Conservation (phyloP, 2,888 invertebrate species). For the Mystacides longicornis region DNA sequence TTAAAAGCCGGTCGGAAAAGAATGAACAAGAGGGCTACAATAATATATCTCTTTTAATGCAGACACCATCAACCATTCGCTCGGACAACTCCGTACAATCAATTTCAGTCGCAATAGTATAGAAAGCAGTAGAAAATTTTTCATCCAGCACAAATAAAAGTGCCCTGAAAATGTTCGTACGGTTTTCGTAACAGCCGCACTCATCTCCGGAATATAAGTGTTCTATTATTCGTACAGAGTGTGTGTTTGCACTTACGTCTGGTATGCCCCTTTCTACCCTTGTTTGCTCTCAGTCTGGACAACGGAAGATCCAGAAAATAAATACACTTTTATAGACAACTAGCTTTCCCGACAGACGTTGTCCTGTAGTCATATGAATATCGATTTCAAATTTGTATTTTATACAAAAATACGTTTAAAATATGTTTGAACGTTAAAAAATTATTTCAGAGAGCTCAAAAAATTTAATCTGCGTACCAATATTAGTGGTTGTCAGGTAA, state of each 20-base stretch:
- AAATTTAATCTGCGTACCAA: too few species aligned
- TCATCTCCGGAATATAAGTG: neutral
- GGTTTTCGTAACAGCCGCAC: neutral
- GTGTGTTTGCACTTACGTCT: neutral
- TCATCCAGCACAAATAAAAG: neutral
- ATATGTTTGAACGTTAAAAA: too few species aligned
- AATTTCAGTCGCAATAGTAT: neutral
- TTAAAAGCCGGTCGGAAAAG: too few species aligned
- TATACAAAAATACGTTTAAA: too few species aligned
- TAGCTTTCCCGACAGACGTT: too few species aligned
- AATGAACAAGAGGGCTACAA: too few species aligned
- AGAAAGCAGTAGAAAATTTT: neutral
- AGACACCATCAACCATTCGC: neutral
- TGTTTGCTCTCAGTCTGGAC: neutral
- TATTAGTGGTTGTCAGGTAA: too few species aligned
- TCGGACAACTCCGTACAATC: neutral
- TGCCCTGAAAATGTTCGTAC: neutral
- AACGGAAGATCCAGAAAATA: neutral
- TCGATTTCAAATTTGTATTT: too few species aligned
- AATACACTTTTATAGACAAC: too few species aligned
- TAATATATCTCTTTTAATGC: slow-evolving; percentile 1
- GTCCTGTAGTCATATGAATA: too few species aligned
- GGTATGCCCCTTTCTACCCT: neutral
- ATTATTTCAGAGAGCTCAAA: too few species aligned
- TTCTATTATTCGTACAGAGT: neutral